Base-by-base conservation (phyloP, 1,140 invertebrate genomes). In the Holcopasites calliopsidis region DNA sequence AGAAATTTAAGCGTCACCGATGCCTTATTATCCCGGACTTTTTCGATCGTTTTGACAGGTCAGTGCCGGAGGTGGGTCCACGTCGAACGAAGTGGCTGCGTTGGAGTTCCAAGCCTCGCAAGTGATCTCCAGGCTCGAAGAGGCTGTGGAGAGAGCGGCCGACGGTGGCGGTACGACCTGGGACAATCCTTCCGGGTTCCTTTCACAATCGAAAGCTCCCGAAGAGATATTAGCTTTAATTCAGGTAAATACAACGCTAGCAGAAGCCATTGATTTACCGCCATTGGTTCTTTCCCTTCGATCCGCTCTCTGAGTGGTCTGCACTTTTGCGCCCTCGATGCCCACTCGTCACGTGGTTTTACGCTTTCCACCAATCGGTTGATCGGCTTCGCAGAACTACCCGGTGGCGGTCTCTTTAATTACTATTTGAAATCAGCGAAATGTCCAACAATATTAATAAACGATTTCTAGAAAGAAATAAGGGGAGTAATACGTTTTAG, bases 81-180 rank as follows among this genome's bases (percentile, higher is more conserved):
- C 77, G 44, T 40, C 60, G 23, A 89, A 81, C 79, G 85, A 88
- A 49, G 85, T 94, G 61, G 92, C 89, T 55, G 93, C 93, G 50
- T 88, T 95, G 77, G 93, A 94, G 86, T 94, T 94, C 87, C 94
- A 95, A 88, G 94, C 94, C 35, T 94, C 94, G 6, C 93, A 94
- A 85, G 93, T 94, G 77, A 94, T 95, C 76, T 93, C 93, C 60
- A 90, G 94, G 61, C 87, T 95, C 38, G 94, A 95, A 85, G 94
- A 94, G 44, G 94, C 93, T 11, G 93, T 93, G 0, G 94, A 90
- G 62, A 92, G 86, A 4, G 91, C 92, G 60, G 91, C 92, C 40
- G 92, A 93, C 60, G 83, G 79, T 26, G 91, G 90, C 26, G 92
- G 93, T 49, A 87, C 86, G 5, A 88, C 90, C 11, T 92, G 92